Conservation (phyloP, 2,888 invertebrate species). For the Luperina testacea region DNA sequence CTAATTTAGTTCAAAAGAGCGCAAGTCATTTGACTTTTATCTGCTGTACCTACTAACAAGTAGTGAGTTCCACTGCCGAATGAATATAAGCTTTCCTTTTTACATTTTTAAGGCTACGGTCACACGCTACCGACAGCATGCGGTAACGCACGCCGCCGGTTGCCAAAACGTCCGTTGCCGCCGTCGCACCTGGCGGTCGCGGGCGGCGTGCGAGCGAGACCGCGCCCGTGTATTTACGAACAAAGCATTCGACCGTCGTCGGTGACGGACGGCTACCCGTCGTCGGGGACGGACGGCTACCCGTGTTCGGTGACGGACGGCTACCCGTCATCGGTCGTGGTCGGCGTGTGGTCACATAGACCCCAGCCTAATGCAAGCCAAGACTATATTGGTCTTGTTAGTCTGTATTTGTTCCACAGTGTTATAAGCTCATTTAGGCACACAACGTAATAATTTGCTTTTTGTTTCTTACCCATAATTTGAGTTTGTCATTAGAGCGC, state of each 20-base stretch:
- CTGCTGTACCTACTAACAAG: not conserved
- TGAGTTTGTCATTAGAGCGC: not conserved
- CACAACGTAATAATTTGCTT: not conserved
- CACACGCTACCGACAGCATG: too few relatives aligned
- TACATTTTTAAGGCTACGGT: not conserved
- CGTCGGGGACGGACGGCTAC: too few relatives aligned
- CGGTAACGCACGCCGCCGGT: too few relatives aligned
- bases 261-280: too few relatives aligned
- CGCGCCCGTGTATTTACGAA: too few relatives aligned
- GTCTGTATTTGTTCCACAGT: not conserved
- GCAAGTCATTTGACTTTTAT: not conserved
- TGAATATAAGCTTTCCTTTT: not conserved
- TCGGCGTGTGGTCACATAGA: too few relatives aligned
- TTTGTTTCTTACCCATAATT: not conserved
- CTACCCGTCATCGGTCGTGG: too few relatives aligned
- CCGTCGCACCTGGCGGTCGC: too few relatives aligned
- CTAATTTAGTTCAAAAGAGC: not conserved
- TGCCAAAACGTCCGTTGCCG: too few relatives aligned
- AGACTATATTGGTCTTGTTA: not conserved
- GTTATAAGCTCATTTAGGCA: not conserved
- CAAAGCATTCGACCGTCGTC: too few relatives aligned
- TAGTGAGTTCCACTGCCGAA: not conserved
- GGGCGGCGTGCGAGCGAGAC: too few relatives aligned
- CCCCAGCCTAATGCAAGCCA: not conserved
- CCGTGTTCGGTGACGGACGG: too few relatives aligned